Evolutionary conservation across 2,888 invertebrate genomes (phyloP).

Genomic region (Brachylomia viminalis): DNA sequence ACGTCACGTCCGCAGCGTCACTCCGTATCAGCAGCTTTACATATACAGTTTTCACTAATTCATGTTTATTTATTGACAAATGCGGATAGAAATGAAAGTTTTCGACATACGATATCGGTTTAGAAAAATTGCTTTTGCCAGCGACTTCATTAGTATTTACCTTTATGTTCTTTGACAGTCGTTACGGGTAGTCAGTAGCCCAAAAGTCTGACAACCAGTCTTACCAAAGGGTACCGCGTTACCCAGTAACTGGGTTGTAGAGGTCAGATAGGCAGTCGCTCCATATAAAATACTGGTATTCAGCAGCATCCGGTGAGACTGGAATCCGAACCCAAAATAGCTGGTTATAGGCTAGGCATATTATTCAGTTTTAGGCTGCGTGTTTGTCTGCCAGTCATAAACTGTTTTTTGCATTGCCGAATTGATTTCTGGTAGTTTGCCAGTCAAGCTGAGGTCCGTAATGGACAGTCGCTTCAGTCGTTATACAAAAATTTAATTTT

Average conservation of each 20-base stretch:
- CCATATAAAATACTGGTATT: too few relatives aligned
- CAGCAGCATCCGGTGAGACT: too few relatives aligned
- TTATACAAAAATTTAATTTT: too few relatives aligned
- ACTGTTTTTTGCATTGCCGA: too few relatives aligned
- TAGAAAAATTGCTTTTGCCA: background rate
- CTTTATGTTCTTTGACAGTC: background rate
- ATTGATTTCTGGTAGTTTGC: too few relatives aligned
- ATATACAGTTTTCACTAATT: slow-evolving; percentile 49
- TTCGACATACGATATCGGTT: background rate
- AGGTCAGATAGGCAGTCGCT: background rate
- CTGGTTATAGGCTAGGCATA: background rate
- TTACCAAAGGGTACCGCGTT: background rate
- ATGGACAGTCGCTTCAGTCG: too few relatives aligned
- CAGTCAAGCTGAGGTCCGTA: too few relatives aligned
- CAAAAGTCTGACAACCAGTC: background rate
- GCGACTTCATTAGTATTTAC: too few relatives aligned
- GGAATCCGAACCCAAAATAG: background rate
- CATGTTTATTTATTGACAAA: slow-evolving; percentile 35
- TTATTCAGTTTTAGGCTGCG: too few relatives aligned
- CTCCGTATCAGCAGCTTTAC: slow-evolving; percentile 47
- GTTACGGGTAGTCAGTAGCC: too few relatives aligned
- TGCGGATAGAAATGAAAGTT: slow-evolving; percentile 16
- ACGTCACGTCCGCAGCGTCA: slow-evolving; percentile 49
- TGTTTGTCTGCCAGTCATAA: too few relatives aligned
- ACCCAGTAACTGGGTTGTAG: background rate